Evolutionary conservation across 2,113 vertebrate species (phyloP).

Genomic region (Hypocryptadius cinnamomeus): DNA sequence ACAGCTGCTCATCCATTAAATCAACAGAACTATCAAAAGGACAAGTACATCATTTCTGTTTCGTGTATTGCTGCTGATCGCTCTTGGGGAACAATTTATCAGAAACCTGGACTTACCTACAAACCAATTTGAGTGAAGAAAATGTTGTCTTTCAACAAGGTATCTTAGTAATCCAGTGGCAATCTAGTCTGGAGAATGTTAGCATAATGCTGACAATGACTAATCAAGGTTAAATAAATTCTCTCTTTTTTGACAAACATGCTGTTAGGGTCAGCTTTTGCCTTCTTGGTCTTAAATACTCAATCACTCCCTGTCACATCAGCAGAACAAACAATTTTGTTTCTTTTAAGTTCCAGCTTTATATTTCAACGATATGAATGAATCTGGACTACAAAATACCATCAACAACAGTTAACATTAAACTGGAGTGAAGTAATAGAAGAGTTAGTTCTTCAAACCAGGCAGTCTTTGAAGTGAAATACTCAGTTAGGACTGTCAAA

Average conservation of each 20-base stretch:
- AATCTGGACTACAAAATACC: slow-evolving; percentile 58
- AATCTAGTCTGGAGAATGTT: slow-evolving; percentile 68
- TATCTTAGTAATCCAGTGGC: slow-evolving; percentile 42
- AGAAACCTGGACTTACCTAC: slow-evolving; percentile 52
- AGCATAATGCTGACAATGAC: slow-evolving; percentile 58
- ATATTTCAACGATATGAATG: slow-evolving; percentile 48
- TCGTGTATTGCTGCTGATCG: slow-evolving; percentile 34
- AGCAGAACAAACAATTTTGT: slow-evolving; percentile 45
- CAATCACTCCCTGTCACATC: slow-evolving; percentile 41
- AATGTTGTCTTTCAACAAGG: slow-evolving; percentile 43
- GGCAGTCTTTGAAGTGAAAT: slow-evolving; percentile 65
- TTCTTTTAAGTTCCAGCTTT: slow-evolving; percentile 51
- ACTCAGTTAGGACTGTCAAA: slow-evolving; percentile 64
- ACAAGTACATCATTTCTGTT: slow-evolving; percentile 36
- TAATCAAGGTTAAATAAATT: slow-evolving; percentile 61
- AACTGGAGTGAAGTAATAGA: slow-evolving; percentile 64
- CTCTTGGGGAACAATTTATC: slow-evolving; percentile 41
- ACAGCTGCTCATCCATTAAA: slow-evolving; percentile 57
- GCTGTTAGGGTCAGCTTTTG: slow-evolving; percentile 56
- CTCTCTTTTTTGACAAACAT: slow-evolving; percentile 54
- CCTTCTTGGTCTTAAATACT: slow-evolving; percentile 36
- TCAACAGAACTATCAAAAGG: slow-evolving; percentile 42
- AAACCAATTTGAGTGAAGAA: slow-evolving; percentile 36
- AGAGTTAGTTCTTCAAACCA: slow-evolving; percentile 61
- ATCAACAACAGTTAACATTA: slow-evolving; percentile 58